Evolutionary conservation across 2,797 vertebrate genomes (phyloP).

Genomic region (Girardinus metallicus): DNA sequence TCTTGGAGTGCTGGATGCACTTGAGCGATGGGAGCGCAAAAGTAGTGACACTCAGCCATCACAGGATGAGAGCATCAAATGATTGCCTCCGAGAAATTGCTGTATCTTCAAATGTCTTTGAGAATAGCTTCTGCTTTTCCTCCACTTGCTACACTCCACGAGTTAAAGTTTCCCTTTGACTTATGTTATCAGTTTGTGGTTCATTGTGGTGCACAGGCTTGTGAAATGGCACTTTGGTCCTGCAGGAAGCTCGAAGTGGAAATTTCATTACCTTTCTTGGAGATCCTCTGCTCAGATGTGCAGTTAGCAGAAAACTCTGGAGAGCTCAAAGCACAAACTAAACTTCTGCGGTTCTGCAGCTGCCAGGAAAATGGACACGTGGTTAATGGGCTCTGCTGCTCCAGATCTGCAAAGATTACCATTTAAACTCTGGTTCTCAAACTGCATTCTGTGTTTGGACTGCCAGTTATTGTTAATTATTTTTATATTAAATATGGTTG

Average conservation of each 20-base stretch:
- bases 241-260: slow-evolving; percentile 67
- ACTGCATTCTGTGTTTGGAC: background rate
- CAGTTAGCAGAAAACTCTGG: slow-evolving; percentile 48
- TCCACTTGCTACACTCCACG: slow-evolving; percentile 53
- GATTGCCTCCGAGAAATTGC: slow-evolving; percentile 76
- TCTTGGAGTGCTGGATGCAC: slow-evolving; percentile 68
- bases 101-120: slow-evolving; percentile 74
- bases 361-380: slow-evolving; percentile 25
- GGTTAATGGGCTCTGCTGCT: slow-evolving; percentile 41
- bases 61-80: slow-evolving; percentile 74
- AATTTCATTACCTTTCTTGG: slow-evolving; percentile 71
- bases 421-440: slow-evolving; percentile 2
- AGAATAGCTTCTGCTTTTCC: slow-evolving; percentile 69
- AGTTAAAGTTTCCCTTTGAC: slow-evolving; percentile 71
- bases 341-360: slow-evolving; percentile 21
- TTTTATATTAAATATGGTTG: background rate
- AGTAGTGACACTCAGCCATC: slow-evolving; percentile 75
- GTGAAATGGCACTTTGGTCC: slow-evolving; percentile 72
- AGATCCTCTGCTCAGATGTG: slow-evolving; percentile 65
- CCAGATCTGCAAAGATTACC: slow-evolving; percentile 25
- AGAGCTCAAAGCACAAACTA: slow-evolving; percentile 43
- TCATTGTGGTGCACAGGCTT: slow-evolving; percentile 64
- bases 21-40: slow-evolving; percentile 72
- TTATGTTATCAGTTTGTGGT: slow-evolving; percentile 74
- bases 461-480: background rate